Evolutionary conservation across 1,140 invertebrate species (phyloP), one percentile per base, ranked within the genome.

Genomic region (Zaprionus nigranus): DNA sequence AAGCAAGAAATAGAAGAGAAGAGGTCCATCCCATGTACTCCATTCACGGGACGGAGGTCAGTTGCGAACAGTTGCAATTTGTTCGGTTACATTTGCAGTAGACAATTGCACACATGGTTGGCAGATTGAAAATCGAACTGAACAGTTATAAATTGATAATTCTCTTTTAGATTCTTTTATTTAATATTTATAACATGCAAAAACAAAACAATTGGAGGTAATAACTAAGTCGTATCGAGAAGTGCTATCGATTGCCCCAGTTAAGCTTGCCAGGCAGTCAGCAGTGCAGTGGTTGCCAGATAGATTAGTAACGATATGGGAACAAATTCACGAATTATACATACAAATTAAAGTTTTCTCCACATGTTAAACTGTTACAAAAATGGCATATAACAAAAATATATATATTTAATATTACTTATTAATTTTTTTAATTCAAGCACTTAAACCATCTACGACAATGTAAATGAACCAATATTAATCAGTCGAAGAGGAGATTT

Each of bases 1-100:
- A 12, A 6, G 7, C 5, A 7, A n/a, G n/a, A 17, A 7, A n/a
- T n/a, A 51, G 15, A 26, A 11, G 30, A 34, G 30, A 9, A 34
- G 30, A 11, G 9, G 30, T 34, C 38, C 6, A 58, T 56, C 12
- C 53, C 22, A n/a, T 24, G 26, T 24, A 56, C 30, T 34, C 9
- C 30, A 11, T n/a, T 13, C 28, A 30, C 15, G n/a, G 5, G 1
- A 17, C 36, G 36, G 51, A 56, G 43, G 40, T 28, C 57, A 38
- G 34, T 43, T 56, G 34, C 26, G 12, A 56, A 24, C 22, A 22
- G 12, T 34, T 66, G 26, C 53, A 58, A 66, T 68, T 68, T 60
- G 65, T 51, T 36, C 15, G 24, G 9, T 51, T 68, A 54, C 28
- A 49, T 24, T 68, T 59, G 5, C 30, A 58, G 43, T 17, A 26